Percentiles rank a stretch among this genome's conserved stretches.
Conservation (phyloP, 2,797 vertebrate genomes). For the Myotis daubentonii region DNA sequence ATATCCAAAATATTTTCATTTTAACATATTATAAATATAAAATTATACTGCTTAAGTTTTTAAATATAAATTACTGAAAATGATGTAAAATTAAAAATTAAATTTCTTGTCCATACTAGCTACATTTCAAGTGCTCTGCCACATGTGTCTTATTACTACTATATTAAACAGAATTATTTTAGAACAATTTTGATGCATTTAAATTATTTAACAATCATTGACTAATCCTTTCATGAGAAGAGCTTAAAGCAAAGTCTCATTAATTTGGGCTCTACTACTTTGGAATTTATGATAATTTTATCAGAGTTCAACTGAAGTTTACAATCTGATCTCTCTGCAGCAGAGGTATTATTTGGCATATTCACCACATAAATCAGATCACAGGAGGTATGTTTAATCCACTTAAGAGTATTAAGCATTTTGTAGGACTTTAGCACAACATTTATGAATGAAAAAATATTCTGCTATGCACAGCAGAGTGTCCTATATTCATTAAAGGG, state of each 20-base stretch:
- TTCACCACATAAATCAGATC: conserved; percentile 73
- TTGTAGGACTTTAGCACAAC: conserved; percentile 62
- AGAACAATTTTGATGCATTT: conserved; percentile 38
- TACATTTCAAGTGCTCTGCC: neutral
- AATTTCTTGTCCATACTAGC: neutral
- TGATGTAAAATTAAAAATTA: neutral
- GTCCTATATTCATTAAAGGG: conserved; percentile 67
- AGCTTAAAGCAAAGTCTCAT: conserved; percentile 60
- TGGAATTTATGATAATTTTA: conserved; percentile 72
- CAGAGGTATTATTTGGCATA: conserved; percentile 69
- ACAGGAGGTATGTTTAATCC: conserved; percentile 72
- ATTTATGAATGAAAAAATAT: conserved; percentile 72
- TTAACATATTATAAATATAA: too few species aligned
- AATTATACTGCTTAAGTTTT: too few species aligned
- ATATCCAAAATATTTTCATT: too few species aligned
- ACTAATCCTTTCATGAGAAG: conserved; percentile 10
- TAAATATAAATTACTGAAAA: too few species aligned
- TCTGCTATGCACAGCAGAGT: conserved; percentile 57
- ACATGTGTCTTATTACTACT: neutral
- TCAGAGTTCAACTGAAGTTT: conserved; percentile 76
- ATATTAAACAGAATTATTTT: conserved; percentile 27
- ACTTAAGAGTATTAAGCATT: conserved; percentile 75
- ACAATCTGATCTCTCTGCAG: conserved; percentile 63
- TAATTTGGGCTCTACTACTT: conserved; percentile 62
- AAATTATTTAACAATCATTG: conserved; percentile 36